Evolutionary conservation across 2,797 vertebrate genomes (phyloP), one percentile per base, ranked within the genome.

Genomic region (Hypotaenidia philippensis): DNA sequence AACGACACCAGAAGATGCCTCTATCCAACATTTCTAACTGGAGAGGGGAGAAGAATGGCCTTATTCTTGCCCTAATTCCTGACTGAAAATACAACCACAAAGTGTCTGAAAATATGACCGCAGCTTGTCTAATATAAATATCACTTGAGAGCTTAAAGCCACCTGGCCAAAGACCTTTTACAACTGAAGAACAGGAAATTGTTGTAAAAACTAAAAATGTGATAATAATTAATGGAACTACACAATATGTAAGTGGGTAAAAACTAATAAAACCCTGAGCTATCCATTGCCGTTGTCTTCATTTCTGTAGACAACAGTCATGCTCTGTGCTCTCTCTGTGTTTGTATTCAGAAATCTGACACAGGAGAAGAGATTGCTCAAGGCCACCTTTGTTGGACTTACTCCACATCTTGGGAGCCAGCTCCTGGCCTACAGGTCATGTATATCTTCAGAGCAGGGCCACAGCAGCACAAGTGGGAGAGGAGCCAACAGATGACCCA

Each of bases 1-100:
- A 95, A 66, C 0, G 1, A 63, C 75, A 84, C 44, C 78, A 91
- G 66, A 76, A 74, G 57, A 90, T 77, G 52, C 68, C 36, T 90
- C 75, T 89, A 66, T 83, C 76, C 66, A 90, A 53, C 53, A 41
- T 41, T 47, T 83, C 52, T 76, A 66, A 13, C 34, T 65, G 29
- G 10, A 66, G 52, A 86, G 22, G 14, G 41, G 45, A 60, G 31
- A 90, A 95, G 49, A 89, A 96, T 59, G 56, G 70, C 79, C 59
- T 87, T 84, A 84, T 53, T 95, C 78, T 92, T 90, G 77, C 56
- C 41, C 36, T 64, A 57, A 89, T 77, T 89, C 66, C 70, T 44
- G 21, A 64, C 49, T 31, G 69, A 84, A 90, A 93, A 78, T 68
- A 90, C 25, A 69, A 86, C 83, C 69, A 80, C 71, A 59, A 19